phyloP scores from a whole-genome alignment of 2,888 invertebrate species.

The Drosophila cyrtoloma region DNA sequence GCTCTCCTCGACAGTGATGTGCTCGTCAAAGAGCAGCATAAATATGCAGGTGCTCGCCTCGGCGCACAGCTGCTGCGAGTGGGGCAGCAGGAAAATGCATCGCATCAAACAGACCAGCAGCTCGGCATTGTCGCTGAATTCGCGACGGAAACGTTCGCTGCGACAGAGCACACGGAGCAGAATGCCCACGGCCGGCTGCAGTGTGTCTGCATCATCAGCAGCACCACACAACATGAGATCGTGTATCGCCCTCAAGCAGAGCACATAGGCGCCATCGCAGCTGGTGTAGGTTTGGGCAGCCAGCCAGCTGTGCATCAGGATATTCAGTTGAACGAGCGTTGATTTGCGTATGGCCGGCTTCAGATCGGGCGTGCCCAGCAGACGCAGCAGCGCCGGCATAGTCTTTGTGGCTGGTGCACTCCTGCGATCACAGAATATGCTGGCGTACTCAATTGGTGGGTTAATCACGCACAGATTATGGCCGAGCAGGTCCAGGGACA shows the following conservation, averaged over 20 bases:
- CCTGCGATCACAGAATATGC: conserved; percentile 65
- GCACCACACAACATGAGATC: conserved; percentile 18
- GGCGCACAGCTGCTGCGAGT: conserved; percentile 71
- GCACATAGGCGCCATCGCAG: conserved; percentile 8
- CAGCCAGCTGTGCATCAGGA: conserved; percentile 72
- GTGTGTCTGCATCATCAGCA: conserved; percentile 16
- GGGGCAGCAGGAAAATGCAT: conserved; percentile 73
- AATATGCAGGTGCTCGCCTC: conserved; percentile 79
- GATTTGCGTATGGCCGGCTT: conserved; percentile 82
- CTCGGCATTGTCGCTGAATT: conserved; percentile 71
- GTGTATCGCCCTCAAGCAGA: conserved; percentile 24
- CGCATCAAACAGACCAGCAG: conserved; percentile 77
- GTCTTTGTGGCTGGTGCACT: conserved; percentile 25
- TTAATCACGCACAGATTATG: conserved; percentile 75
- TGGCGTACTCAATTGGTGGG: conserved; percentile 62
- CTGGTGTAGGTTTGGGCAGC: conserved; percentile 33
- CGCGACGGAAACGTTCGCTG: conserved; percentile 69
- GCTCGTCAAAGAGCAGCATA: conserved; percentile 70
- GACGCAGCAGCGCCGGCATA: conserved; percentile 71
- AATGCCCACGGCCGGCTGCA: conserved; percentile 80
- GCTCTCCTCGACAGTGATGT: conserved; percentile 53
- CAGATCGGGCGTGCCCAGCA: conserved; percentile 76
- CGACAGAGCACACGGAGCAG: conserved; percentile 27
- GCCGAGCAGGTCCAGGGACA: conserved; percentile 71
- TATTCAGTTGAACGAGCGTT: conserved; percentile 58